phyloP scores from a whole-genome alignment of 2,797 vertebrate species.

The Tapirus indicus region DNA sequence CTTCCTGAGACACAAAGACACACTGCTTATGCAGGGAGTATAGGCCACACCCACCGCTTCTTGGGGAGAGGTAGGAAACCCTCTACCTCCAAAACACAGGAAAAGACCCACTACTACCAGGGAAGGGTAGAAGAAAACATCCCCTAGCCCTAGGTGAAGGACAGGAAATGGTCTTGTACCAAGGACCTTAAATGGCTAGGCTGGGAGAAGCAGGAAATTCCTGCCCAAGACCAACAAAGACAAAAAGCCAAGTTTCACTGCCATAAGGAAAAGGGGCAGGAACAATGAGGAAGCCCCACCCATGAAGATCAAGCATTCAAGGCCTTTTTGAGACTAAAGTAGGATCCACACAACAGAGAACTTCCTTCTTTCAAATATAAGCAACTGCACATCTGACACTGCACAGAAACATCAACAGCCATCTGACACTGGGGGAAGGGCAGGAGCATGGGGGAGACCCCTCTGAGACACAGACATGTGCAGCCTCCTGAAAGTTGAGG shows the following conservation, averaged over 20 bases:
- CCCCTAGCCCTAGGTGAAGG: no score
- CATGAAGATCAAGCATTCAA: background rate
- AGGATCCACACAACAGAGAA: background rate
- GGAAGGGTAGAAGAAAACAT: background rate
- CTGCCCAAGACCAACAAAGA: background rate
- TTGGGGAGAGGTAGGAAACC: background rate
- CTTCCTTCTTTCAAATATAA: background rate
- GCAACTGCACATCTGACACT: no score
- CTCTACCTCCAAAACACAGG: background rate
- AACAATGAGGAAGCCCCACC: background rate
- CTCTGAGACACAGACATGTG: background rate
- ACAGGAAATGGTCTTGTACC: background rate
- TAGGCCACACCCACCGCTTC: background rate
- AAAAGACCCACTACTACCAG: background rate
- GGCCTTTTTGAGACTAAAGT: background rate
- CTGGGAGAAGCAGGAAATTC: background rate
- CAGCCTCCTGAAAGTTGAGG: background rate
- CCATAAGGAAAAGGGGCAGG: background rate
- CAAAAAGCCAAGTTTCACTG: background rate
- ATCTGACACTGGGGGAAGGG: background rate
- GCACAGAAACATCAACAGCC: background rate
- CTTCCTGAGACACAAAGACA: background rate
- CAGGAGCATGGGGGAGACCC: background rate
- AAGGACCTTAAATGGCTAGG: background rate
- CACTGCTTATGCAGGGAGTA: background rate